Evolutionary conservation across 2,888 invertebrate species (phyloP).

Genomic region (Agrilus biguttatus): DNA sequence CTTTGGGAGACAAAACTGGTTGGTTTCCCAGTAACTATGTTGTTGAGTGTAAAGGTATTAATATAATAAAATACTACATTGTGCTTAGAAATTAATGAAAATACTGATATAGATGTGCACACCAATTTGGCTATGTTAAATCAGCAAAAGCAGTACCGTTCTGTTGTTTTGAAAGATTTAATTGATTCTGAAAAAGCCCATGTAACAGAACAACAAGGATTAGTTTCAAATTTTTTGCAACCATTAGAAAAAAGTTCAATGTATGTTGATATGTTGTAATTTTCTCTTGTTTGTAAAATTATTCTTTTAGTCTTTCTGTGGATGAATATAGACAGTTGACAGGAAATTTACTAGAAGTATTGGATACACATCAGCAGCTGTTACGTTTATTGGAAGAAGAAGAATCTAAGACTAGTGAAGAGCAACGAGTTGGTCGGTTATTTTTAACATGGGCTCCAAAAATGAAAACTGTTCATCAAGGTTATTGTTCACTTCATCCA

Average conservation of each 20-base stretch:
- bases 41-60: conserved; percentile 64
- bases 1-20: conserved; percentile 84
- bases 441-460: conserved; percentile 75
- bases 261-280: conserved; percentile 41
- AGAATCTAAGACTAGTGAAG: conserved; percentile 51
- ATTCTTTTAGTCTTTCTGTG: conserved; percentile 51
- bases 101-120: conserved; percentile 9
- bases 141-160: conserved; percentile 60
- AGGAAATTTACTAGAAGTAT: conserved; percentile 78
- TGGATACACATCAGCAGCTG: conserved; percentile 72
- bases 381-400: conserved; percentile 66
- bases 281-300: conserved; percentile 1
- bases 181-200: conserved; percentile 87
- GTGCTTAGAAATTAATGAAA: neutral
- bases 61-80: neutral
- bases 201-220: conserved; percentile 75
- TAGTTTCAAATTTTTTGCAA: conserved; percentile 71
- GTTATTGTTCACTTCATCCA: conserved; percentile 89
- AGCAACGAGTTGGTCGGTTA: conserved; percentile 81
- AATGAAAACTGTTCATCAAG: conserved; percentile 71
- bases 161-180: conserved; percentile 77
- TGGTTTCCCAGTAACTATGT: conserved; percentile 99
- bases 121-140: conserved; percentile 44
- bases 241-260: conserved; percentile 77
- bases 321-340: conserved; percentile 79